Evolutionary conservation across 2,797 vertebrate genomes (phyloP).

Genomic region (Bryconaethiops microstoma): DNA sequence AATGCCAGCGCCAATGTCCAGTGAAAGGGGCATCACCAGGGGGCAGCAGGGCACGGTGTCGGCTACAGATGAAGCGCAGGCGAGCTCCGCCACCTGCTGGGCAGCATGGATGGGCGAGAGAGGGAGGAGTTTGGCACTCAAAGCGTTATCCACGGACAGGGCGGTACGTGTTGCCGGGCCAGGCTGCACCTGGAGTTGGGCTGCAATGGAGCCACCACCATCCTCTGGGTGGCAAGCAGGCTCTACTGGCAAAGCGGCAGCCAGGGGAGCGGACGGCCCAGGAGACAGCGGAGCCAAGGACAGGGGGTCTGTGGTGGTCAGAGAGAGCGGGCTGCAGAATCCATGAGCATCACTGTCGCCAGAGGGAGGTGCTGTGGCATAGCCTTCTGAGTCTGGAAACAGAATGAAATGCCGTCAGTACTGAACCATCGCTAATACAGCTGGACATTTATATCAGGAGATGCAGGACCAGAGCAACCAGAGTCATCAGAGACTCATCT

Average conservation of each 20-base stretch:
- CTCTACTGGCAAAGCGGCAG: conserved; percentile 68
- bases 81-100: conserved; percentile 70
- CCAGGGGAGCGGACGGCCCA: conserved; percentile 68
- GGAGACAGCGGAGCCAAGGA: conserved; percentile 72
- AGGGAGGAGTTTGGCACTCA: conserved; percentile 64
- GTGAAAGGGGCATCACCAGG: conserved; percentile 77
- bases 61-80: conserved; percentile 65
- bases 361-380: conserved; percentile 73
- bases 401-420: background rate
- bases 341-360: conserved; percentile 78
- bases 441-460: too few relatives aligned
- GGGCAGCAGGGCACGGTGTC: conserved; percentile 81
- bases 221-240: conserved; percentile 67
- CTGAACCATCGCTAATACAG: too few relatives aligned
- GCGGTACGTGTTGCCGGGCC: conserved; percentile 60
- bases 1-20: conserved; percentile 69
- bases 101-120: conserved; percentile 67
- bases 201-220: background rate
- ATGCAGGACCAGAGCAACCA: too few relatives aligned
- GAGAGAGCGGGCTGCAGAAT: conserved; percentile 76
- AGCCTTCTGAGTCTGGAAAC: conserved; percentile 72
- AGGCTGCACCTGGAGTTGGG: conserved; percentile 62
- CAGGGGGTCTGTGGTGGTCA: conserved; percentile 76
- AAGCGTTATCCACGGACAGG: conserved; percentile 67
- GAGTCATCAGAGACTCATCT: too few relatives aligned